phyloP scores from a whole-genome alignment of 2,888 invertebrate genomes.

The Pyrgus malvae region DNA sequence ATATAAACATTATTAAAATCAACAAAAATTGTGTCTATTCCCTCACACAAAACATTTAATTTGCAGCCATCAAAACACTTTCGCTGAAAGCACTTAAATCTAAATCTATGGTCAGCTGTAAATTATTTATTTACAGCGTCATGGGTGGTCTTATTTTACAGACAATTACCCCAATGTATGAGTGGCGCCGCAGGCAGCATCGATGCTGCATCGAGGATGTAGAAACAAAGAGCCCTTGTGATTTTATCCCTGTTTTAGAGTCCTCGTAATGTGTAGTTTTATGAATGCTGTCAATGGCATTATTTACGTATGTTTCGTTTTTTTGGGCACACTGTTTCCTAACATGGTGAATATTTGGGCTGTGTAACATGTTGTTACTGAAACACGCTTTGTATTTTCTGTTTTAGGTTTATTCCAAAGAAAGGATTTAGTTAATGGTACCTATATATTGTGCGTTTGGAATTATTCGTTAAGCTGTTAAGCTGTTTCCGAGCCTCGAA shows the following conservation, averaged over 20 bases:
- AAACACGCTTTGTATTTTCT: too few relatives aligned
- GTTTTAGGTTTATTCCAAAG: too few relatives aligned
- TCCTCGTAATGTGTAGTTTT: constrained; percentile 6
- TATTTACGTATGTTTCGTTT: too few relatives aligned
- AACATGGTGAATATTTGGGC: too few relatives aligned
- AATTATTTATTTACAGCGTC: constrained; percentile 25
- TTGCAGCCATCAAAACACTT: too few relatives aligned
- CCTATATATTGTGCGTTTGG: too few relatives aligned
- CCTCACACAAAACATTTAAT: neutral
- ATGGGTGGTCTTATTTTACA: constrained; percentile 53
- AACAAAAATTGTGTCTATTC: too few relatives aligned
- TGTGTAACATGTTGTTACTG: too few relatives aligned
- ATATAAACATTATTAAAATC: too few relatives aligned
- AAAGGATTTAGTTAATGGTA: too few relatives aligned
- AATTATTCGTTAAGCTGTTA: too few relatives aligned
- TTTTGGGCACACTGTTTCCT: neutral
- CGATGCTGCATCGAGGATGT: constrained; percentile 24
- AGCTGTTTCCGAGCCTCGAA: too few relatives aligned
- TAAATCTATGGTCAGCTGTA: neutral
- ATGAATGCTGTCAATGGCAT: neutral
- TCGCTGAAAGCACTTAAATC: neutral
- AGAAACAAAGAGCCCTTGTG: constrained; percentile 8
- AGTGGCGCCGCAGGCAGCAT: constrained; percentile 40
- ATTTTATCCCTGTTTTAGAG: constrained; percentile 11
- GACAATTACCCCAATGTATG: constrained; percentile 40